These are phyloP conservation scores for Pseudorasbora parva DNA, from an alignment of 2,113 vertebrate species.

Conservation along the genomic window DNA sequence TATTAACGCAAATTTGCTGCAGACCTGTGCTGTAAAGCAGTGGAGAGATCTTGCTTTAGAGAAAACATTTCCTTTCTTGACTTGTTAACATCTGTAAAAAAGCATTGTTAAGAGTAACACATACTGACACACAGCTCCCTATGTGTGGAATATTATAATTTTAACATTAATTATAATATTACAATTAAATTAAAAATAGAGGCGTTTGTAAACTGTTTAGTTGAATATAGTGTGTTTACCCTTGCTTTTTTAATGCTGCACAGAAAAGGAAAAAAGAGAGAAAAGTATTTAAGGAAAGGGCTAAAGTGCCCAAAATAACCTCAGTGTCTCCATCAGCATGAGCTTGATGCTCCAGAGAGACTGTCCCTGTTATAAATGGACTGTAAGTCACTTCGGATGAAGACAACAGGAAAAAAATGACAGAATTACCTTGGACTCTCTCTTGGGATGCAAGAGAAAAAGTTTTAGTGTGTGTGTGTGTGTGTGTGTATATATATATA, in stretches of 20 bases:
- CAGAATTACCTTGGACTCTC: constrained; percentile 11
- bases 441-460: neutral
- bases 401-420: neutral
- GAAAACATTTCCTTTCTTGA: neutral
- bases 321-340: neutral
- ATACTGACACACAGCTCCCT: neutral
- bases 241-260: neutral
- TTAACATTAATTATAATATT: neutral
- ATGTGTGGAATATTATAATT: neutral
- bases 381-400: neutral
- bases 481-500: no score
- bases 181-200: neutral
- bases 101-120: neutral
- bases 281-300: neutral
- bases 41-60: neutral
- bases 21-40: neutral
- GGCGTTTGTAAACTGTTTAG: neutral
- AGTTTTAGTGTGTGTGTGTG: no score
- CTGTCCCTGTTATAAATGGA: neutral
- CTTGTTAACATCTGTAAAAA: neutral
- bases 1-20: neutral
- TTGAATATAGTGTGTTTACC: neutral
- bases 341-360: constrained; percentile 11
- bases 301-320: constrained; percentile 8
- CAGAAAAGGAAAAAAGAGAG: neutral